Evolutionary conservation across 2,888 invertebrate genomes (phyloP).

Genomic region (Microctonus aethiopoides): DNA sequence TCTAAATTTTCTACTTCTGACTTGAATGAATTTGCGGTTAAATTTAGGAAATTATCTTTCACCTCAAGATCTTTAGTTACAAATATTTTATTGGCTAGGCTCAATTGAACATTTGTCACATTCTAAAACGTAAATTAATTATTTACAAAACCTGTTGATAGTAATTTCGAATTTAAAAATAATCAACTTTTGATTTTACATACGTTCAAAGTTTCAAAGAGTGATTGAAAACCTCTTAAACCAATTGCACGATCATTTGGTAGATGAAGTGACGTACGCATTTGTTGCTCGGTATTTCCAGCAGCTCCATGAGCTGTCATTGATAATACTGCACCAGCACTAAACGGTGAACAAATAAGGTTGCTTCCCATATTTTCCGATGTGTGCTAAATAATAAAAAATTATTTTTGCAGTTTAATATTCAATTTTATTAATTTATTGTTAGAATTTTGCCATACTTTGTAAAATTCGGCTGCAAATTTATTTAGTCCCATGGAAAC

Average conservation of each 20-base stretch:
- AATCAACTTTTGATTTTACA: constrained; percentile 22
- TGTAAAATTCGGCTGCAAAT: constrained; percentile 25
- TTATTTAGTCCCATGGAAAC: constrained; percentile 18
- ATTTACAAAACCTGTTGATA: neutral
- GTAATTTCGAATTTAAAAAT: neutral
- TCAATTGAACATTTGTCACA: constrained; percentile 72
- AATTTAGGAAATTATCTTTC: constrained; percentile 69
- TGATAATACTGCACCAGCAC: constrained; percentile 55
- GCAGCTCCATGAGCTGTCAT: constrained; percentile 57
- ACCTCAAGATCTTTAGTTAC: constrained; percentile 69
- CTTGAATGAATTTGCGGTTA: constrained; percentile 73
- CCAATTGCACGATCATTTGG: constrained; percentile 44
- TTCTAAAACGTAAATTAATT: constrained; percentile 42
- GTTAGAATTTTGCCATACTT: neutral
- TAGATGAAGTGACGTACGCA: constrained; percentile 49
- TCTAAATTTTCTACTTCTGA: constrained; percentile 74
- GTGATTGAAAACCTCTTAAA: constrained; percentile 46
- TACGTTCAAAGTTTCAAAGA: constrained; percentile 52
- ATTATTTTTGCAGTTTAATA: neutral
- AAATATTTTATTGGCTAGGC: constrained; percentile 81
- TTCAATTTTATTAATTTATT: neutral
- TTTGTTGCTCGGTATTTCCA: constrained; percentile 52
- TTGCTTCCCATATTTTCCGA: neutral
- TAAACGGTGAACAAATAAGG: constrained; percentile 19
- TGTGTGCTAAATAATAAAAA: neutral